These are phyloP conservation scores for Drosophila testacea DNA, from an alignment of 2,888 invertebrate species.

Conservation along the genomic window DNA sequence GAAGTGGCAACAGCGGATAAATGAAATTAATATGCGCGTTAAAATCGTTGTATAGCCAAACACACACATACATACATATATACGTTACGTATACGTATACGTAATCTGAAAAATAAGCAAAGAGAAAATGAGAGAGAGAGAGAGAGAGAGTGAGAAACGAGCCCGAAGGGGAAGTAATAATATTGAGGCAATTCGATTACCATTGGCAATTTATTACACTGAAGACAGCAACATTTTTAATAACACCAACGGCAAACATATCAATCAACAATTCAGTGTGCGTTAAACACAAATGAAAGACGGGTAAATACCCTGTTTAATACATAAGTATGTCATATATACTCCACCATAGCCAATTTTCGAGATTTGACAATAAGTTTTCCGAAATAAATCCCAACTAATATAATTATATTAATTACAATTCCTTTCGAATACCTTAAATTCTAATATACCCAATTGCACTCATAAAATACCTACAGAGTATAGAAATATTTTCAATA, in stretches of 20 bases:
- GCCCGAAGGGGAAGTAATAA: background rate
- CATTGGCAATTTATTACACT: slow-evolving; percentile 16
- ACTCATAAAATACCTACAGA: too few species aligned
- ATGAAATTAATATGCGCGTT: slow-evolving; percentile 19
- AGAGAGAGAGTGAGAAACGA: background rate
- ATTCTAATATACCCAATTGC: background rate
- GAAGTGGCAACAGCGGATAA: slow-evolving; percentile 22
- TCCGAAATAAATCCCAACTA: too few species aligned
- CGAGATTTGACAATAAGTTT: background rate
- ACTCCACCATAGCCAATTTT: background rate
- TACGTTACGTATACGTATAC: background rate
- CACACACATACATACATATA: background rate
- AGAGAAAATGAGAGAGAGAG: background rate
- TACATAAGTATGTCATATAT: background rate
- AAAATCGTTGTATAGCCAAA: slow-evolving; percentile 11
- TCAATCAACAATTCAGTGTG: slow-evolving; percentile 8
- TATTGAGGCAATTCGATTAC: slow-evolving; percentile 8
- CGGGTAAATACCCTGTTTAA: background rate
- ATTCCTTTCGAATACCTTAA: too few species aligned
- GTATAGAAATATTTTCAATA: slow-evolving; percentile 6
- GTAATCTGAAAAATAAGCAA: background rate
- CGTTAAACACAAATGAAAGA: background rate
- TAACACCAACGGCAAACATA: slow-evolving; percentile 13
- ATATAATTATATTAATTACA: background rate
- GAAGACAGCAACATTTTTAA: slow-evolving; percentile 15